These are phyloP conservation scores for Tylochromis polylepis DNA, from an alignment of 2,113 vertebrate genomes.

Conservation along the genomic window DNA sequence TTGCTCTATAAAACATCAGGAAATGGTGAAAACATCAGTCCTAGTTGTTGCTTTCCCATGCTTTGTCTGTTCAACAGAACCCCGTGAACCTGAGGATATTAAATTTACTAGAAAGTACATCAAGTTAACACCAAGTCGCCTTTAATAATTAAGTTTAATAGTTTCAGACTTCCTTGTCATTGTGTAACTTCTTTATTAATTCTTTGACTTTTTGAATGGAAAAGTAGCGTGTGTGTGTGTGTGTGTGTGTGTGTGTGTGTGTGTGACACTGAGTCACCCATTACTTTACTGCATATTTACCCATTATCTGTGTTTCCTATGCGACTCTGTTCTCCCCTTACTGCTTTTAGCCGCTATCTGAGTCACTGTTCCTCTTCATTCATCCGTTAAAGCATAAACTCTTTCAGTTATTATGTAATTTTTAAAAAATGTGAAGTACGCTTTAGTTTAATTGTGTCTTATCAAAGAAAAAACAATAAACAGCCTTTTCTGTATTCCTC, in stretches of 20 bases:
- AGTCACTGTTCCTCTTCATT: neutral
- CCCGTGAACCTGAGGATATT: neutral
- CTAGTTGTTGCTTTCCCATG: neutral
- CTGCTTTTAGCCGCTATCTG: neutral
- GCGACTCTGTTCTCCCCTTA: neutral
- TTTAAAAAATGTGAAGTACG: too few species aligned
- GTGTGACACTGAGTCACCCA: neutral
- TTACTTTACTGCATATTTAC: neutral
- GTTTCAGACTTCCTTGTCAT: neutral
- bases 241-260: neutral
- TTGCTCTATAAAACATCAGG: fast-evolving
- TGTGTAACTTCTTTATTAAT: neutral
- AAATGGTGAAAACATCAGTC: neutral
- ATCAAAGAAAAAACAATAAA: neutral
- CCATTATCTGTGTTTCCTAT: neutral
- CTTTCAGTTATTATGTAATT: neutral
- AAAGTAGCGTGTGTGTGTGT: neutral
- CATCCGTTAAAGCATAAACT: neutral
- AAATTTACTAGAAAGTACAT: neutral
- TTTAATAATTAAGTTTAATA: neutral
- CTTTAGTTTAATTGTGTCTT: neutral
- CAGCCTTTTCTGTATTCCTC: fast-evolving
- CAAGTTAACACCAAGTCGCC: too few species aligned
- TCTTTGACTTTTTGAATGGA: neutral
- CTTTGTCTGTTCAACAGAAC: neutral